Evolutionary conservation across 2,888 invertebrate genomes (phyloP).

Genomic region (Tolmerus cingulatus): DNA sequence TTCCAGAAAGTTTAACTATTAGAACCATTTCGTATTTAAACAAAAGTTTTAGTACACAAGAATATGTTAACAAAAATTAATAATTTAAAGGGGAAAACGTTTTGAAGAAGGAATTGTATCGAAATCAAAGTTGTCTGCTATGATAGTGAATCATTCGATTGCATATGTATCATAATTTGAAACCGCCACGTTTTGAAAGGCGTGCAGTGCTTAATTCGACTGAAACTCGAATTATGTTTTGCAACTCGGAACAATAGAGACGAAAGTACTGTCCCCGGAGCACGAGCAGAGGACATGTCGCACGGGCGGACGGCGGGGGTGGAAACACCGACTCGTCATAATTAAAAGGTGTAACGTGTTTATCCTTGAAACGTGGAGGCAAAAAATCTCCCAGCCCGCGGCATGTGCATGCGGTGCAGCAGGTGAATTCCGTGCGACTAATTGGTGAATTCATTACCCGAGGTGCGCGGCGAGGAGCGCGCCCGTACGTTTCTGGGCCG

Average conservation of each 20-base stretch:
- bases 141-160: neutral
- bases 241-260: neutral
- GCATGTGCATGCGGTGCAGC: conserved; percentile 42
- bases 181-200: neutral
- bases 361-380: conserved; percentile 23
- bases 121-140: neutral
- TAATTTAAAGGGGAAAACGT: no score
- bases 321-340: neutral
- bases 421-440: conserved; percentile 51
- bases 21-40: no score
- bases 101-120: neutral
- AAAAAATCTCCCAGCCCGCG: conserved; percentile 28
- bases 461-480: conserved; percentile 46
- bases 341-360: conserved; percentile 32
- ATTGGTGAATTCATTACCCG: conserved; percentile 51
- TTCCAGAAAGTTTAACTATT: no score
- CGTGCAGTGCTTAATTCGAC: neutral
- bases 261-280: neutral
- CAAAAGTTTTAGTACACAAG: no score
- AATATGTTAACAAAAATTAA: no score
- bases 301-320: neutral
- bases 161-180: neutral
- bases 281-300: neutral
- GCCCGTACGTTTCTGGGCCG: conserved; percentile 45
- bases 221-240: neutral